Percentiles rank a stretch among this genome's conserved stretches.
phyloP scores from a whole-genome alignment of 2,888 invertebrate species.

The Plutella xylostella region DNA sequence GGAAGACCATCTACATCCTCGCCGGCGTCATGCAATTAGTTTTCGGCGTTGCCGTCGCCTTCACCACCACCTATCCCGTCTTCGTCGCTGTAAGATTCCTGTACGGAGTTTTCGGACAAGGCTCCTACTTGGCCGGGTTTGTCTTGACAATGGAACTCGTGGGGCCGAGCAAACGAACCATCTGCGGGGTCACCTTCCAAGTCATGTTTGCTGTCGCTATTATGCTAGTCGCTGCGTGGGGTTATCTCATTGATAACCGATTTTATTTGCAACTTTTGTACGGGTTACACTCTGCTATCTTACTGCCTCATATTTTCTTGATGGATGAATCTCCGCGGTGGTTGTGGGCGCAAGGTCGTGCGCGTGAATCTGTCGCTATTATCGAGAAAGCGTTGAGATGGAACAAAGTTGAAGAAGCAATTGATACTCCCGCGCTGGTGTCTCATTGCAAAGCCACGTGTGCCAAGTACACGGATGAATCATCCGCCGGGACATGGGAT shows the following conservation, averaged over 20 bases:
- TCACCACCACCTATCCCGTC: slow-evolving; percentile 78
- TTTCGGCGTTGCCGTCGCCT: slow-evolving; percentile 79
- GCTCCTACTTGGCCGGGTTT: slow-evolving; percentile 77
- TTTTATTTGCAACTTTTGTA: slow-evolving; percentile 82
- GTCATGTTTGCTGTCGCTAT: slow-evolving; percentile 84
- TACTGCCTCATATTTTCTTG: slow-evolving; percentile 84
- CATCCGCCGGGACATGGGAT: slow-evolving; percentile 74
- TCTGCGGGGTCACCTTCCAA: slow-evolving; percentile 85
- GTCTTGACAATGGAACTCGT: slow-evolving; percentile 86
- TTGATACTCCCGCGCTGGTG: slow-evolving; percentile 75
- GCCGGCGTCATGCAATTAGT: slow-evolving; percentile 79
- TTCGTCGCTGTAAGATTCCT: slow-evolving; percentile 77
- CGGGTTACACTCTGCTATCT: slow-evolving; percentile 77
- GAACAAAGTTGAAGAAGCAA: slow-evolving; percentile 72
- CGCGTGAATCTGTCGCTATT: slow-evolving; percentile 79
- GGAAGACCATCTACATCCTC: slow-evolving; percentile 83
- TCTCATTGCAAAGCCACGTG: slow-evolving; percentile 71
- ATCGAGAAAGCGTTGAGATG: slow-evolving; percentile 79
- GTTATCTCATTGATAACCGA: slow-evolving; percentile 79
- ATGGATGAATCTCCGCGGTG: slow-evolving; percentile 92
- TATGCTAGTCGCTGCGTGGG: slow-evolving; percentile 87
- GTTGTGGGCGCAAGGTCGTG: slow-evolving; percentile 87
- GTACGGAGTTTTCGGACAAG: slow-evolving; percentile 86
- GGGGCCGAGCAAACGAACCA: slow-evolving; percentile 81
- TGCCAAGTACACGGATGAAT: slow-evolving; percentile 52